Evolutionary conservation across 1,140 invertebrate genomes (phyloP), one percentile per base, ranked within the genome.

Genomic region (Brachionus calyciflorus): DNA sequence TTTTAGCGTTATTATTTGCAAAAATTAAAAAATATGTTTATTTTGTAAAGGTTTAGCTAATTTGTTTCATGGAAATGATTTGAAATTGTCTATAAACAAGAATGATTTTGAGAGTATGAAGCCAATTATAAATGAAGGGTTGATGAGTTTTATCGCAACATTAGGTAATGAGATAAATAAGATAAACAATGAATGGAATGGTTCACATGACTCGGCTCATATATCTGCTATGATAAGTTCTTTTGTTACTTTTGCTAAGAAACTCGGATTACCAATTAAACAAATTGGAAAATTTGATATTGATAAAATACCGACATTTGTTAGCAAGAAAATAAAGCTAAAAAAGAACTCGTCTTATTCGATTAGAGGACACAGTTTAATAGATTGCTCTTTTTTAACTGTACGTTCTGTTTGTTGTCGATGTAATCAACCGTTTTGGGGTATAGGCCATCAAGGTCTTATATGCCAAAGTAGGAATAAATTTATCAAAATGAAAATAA

Each of bases 281-380:
- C 24, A 76, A 41, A 55, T 55, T 7, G 73, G 73, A 9, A 76
- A 76, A 37, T 12, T 9, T 30, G 49, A 55, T 12, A 40, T 76
- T 9, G 73, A 76, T 28, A 76, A 76, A 41, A 76, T 76, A 24
- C 73, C 73, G 6, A 76, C n/a, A 21, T 76, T 76, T 48, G n/a
- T 57, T 1, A 41, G 57, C 7, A 76, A 55, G 57, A 55, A 76
- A 19, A 14, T 26, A 46, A 76, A 76, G 33, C 10, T 40, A 6
- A 76, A 55, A n/a, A 76, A 76, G 48, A 57, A 55, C 17, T 30
- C 30, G n/a, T 14, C 49, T 2, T 28, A 57, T 37, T 40, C 73
- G 14, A 10, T 57, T 10, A 28, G 49, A 14, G 14, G 21, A 5
- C 49, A 76, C 19, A 57, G 30, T 9, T 9, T 41, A 10, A 33